Percentiles rank a stretch among this genome's conserved stretches.
phyloP scores from a whole-genome alignment of 2,113 vertebrate genomes.

The Andinoacara biseriatus region DNA sequence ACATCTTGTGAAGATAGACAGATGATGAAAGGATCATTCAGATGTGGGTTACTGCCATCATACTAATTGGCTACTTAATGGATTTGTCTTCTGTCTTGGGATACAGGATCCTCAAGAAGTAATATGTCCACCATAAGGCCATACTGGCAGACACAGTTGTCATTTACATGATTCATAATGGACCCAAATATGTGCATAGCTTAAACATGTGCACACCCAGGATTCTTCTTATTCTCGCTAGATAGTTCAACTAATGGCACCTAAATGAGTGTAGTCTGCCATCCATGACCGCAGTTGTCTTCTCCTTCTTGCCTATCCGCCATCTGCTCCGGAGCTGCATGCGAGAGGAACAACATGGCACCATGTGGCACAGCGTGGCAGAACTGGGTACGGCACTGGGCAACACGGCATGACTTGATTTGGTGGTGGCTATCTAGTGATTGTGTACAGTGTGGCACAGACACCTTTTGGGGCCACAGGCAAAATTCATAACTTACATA shows the following conservation, averaged over 20 bases:
- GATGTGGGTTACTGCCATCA: constrained; percentile 61
- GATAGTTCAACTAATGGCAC: constrained; percentile 32
- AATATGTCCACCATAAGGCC: constrained; percentile 19
- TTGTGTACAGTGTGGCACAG: constrained; percentile 33
- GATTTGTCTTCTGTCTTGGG: constrained; percentile 52
- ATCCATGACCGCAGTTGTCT: constrained; percentile 64
- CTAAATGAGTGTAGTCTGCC: constrained; percentile 47
- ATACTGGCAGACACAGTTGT: constrained; percentile 34
- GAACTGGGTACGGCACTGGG: constrained; percentile 23
- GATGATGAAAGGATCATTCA: constrained; percentile 68
- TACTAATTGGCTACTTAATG: constrained; percentile 74
- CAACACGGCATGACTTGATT: constrained; percentile 6
- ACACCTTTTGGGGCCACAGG: constrained; percentile 28
- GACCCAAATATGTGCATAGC: background rate
- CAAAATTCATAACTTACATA: constrained; percentile 23
- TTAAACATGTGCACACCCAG: constrained; percentile 23
- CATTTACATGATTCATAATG: constrained; percentile 17
- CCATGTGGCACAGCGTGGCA: constrained; percentile 54
- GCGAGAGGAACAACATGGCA: constrained; percentile 58
- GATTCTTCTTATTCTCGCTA: constrained; percentile 23
- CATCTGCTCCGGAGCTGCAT: constrained; percentile 73
- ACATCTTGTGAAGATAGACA: constrained; percentile 59
- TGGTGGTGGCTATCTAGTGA: constrained; percentile 31
- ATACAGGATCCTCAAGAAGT: constrained; percentile 35
- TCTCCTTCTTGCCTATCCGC: constrained; percentile 49